Percentiles rank a stretch among this genome's conserved stretches.
Evolutionary conservation across 1,140 invertebrate genomes (phyloP).

Genomic region (Oryzaephilus surinamensis): DNA sequence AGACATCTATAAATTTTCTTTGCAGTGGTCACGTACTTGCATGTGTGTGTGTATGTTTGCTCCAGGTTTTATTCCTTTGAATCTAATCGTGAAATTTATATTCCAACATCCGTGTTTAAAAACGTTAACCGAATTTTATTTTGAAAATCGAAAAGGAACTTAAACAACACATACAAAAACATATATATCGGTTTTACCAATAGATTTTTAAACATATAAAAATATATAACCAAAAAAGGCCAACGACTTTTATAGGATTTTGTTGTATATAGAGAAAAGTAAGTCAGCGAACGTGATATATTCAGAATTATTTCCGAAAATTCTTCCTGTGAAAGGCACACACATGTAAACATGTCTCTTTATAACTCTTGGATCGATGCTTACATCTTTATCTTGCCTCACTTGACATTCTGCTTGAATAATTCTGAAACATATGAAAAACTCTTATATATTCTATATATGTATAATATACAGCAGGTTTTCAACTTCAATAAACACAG

Average conservation of each 20-base stretch:
- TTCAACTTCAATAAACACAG: no score
- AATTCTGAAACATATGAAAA: no score
- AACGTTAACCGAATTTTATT: no score
- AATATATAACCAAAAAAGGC: neutral
- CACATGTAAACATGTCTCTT: slow-evolving; percentile 12
- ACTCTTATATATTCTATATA: no score
- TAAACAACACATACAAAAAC: slow-evolving; percentile 10
- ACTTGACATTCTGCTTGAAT: slow-evolving; percentile 11
- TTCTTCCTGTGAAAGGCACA: slow-evolving; percentile 7
- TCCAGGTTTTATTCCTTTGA: no score
- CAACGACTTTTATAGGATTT: neutral
- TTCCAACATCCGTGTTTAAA: no score
- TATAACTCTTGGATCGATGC: slow-evolving; percentile 12
- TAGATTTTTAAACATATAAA: slow-evolving; percentile 5
- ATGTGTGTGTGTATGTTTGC: no score
- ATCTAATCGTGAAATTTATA: no score
- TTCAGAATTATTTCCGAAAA: slow-evolving; percentile 12
- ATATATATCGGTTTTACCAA: slow-evolving; percentile 7
- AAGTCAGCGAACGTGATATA: slow-evolving; percentile 9
- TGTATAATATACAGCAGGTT: no score
- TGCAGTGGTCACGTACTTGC: no score
- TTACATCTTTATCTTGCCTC: slow-evolving; percentile 11
- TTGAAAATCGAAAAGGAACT: slow-evolving; percentile 8
- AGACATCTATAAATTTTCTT: no score
- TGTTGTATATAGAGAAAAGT: slow-evolving; percentile 1